Percentiles rank a stretch among this genome's conserved stretches.
These are phyloP conservation scores for Cathartes aura DNA, from an alignment of 2,113 vertebrate species.

Conservation along the genomic window DNA sequence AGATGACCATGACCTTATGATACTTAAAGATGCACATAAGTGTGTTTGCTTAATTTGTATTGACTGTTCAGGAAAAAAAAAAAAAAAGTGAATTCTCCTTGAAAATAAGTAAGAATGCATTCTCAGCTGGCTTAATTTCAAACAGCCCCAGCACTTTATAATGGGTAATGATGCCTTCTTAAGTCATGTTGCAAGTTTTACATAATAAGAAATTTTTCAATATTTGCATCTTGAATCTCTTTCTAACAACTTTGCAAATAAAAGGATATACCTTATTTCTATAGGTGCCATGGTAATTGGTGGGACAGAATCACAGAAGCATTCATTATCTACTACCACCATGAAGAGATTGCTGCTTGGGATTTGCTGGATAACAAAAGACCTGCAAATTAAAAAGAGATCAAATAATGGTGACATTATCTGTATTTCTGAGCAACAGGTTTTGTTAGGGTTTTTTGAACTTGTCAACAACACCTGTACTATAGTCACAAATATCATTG, in stretches of 20 bases:
- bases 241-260: neutral
- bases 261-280: conserved; percentile 99
- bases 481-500: neutral
- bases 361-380: conserved; percentile 99
- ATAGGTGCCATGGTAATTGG: conserved; percentile 97
- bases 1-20: neutral
- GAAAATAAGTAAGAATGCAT: neutral
- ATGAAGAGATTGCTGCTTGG: conserved; percentile 99
- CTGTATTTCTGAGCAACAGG: neutral
- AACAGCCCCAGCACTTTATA: neutral
- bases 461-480: neutral
- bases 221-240: neutral
- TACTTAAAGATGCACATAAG: neutral
- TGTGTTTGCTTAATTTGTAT: neutral
- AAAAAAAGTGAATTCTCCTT: neutral
- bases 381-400: conserved; percentile 79
- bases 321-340: conserved; percentile 97
- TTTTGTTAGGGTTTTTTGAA: neutral
- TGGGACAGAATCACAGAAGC: conserved; percentile 86
- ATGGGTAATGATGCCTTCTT: neutral
- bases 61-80: neutral
- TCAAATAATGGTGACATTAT: neutral
- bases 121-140: neutral
- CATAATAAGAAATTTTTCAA: neutral
- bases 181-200: neutral